phyloP scores from a whole-genome alignment of 64 coral and sea anemone genomes.

The Pachyseris speciosa region DNA sequence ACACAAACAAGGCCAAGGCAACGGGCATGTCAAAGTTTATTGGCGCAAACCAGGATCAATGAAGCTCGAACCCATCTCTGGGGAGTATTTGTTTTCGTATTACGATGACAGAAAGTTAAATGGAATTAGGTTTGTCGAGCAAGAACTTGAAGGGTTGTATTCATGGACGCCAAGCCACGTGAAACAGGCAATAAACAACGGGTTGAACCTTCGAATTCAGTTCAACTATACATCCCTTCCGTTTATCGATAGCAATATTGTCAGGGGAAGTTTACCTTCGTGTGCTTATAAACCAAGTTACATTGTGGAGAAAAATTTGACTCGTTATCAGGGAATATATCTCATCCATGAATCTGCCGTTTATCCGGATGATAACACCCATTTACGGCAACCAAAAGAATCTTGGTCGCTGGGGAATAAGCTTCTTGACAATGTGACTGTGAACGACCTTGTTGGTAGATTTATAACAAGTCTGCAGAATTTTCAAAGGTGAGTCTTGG shows the following conservation, averaged over 20 bases:
- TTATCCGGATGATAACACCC: conserved; percentile 3
- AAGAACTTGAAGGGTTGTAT: background rate
- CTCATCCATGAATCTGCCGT: background rate
- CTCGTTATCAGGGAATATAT: conserved; percentile 17
- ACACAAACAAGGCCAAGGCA: background rate
- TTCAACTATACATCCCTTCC: background rate
- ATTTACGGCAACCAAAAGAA: background rate
- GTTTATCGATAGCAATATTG: background rate
- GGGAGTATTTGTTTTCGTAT: conserved; percentile 31
- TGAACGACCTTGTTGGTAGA: background rate
- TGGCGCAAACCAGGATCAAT: conserved; percentile 27
- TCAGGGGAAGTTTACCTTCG: background rate
- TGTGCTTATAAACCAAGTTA: conserved; percentile 37
- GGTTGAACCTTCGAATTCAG: background rate
- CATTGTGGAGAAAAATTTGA: conserved; percentile 11
- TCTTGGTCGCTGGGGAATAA: background rate
- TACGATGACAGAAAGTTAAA: conserved; percentile 35
- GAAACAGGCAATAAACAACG: background rate
- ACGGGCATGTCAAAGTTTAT: conserved; percentile 34
- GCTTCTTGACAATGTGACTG: background rate
- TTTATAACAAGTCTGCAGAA: background rate
- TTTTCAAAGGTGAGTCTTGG: background rate
- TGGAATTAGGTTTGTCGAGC: background rate
- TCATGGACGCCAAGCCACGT: conserved; percentile 2
- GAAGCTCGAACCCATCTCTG: conserved; percentile 26